Conservation (phyloP, 1,140 invertebrate species). For the Trissolcus basalis region DNA sequence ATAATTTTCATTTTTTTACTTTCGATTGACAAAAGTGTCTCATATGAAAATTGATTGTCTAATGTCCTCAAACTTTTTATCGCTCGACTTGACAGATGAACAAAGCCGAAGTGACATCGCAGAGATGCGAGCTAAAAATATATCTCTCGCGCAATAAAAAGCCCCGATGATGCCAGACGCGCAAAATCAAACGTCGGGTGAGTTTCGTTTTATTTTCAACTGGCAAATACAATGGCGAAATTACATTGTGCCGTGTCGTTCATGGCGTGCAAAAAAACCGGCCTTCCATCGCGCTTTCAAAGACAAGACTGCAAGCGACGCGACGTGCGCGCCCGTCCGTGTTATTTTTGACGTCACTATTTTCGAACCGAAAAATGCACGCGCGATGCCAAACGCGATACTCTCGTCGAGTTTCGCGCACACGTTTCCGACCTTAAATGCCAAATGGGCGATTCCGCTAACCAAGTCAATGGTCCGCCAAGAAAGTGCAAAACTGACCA, state of each 20-base stretch:
- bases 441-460: conserved; percentile 42
- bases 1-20: no score
- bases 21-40: not conserved
- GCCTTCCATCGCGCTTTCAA: conserved; percentile 40
- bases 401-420: conserved; percentile 55
- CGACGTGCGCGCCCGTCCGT: conserved; percentile 13
- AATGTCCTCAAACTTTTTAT: no score
- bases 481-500: conserved; percentile 3
- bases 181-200: not conserved
- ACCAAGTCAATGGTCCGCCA: conserved; percentile 61
- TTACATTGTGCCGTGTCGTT: conserved; percentile 38
- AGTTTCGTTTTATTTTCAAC: conserved; percentile 14
- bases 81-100: no score
- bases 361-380: conserved; percentile 57
- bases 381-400: conserved; percentile 59
- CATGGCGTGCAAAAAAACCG: conserved; percentile 52
- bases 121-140: no score
- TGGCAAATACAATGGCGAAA: conserved; percentile 11
- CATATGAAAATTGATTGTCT: no score
- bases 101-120: no score
- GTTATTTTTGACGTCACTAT: conserved; percentile 68
- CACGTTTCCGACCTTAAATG: conserved; percentile 65
- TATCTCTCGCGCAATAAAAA: no score
- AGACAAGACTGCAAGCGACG: conserved; percentile 54
- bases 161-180: no score